phyloP scores from a whole-genome alignment of 2,888 invertebrate species.

The Malachius bipustulatus region DNA sequence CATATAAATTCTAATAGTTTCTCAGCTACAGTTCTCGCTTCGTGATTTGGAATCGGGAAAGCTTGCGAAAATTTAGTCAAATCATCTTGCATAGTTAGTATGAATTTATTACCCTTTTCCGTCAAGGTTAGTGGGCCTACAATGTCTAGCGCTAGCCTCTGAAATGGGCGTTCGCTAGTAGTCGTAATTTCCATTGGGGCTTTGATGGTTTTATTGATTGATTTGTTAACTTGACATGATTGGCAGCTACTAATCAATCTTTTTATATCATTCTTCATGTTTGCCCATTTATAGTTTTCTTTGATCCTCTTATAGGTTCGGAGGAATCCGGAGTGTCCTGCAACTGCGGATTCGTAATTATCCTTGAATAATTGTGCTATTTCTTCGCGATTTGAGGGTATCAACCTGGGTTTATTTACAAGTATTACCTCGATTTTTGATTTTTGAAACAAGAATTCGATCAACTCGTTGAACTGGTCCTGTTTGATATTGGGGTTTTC shows the following conservation, averaged over 20 bases:
- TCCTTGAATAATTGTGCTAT: neutral
- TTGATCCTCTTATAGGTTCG: neutral
- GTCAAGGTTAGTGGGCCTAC: conserved; percentile 23
- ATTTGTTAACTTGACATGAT: neutral
- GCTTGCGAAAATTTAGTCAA: conserved; percentile 27
- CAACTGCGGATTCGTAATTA: neutral
- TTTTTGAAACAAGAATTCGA: conserved; percentile 1
- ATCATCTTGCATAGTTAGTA: conserved; percentile 24
- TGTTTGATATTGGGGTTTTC: neutral
- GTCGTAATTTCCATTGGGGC: conserved; percentile 25
- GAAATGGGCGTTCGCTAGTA: conserved; percentile 20
- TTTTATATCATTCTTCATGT: neutral
- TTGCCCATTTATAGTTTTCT: neutral
- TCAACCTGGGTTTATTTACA: no score
- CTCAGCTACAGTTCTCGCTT: conserved; percentile 24
- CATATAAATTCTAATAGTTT: conserved; percentile 20
- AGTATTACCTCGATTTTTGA: no score
- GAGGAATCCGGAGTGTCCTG: neutral
- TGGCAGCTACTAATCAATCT: neutral
- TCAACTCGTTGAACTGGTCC: neutral
- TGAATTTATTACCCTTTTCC: conserved; percentile 18
- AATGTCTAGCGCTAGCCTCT: conserved; percentile 22
- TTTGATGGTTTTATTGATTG: conserved; percentile 9
- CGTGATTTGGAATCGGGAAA: conserved; percentile 23
- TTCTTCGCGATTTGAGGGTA: no score